These are phyloP conservation scores for Clarias batrachus DNA, from an alignment of 2,113 vertebrate species.

Conservation along the genomic window DNA sequence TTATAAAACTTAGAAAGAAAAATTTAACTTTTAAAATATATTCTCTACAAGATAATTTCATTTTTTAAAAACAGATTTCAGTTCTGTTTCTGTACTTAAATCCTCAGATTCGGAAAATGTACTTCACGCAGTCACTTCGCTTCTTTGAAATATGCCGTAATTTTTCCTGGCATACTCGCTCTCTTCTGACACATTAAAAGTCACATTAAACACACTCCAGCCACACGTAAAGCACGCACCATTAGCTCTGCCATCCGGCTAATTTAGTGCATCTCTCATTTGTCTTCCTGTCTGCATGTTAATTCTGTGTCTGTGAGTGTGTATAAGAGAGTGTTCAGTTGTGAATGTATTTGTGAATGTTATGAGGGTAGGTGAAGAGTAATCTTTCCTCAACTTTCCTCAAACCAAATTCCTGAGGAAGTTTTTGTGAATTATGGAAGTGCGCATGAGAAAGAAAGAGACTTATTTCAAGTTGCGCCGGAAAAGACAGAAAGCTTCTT, in stretches of 20 bases:
- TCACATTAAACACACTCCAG: conserved; percentile 15
- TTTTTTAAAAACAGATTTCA: neutral
- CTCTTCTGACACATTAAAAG: conserved; percentile 12
- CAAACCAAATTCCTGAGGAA: neutral
- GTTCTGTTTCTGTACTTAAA: neutral
- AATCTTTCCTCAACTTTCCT: neutral
- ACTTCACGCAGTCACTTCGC: neutral
- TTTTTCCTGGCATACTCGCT: neutral
- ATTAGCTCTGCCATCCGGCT: conserved; percentile 24
- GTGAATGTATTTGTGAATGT: neutral
- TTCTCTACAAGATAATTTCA: neutral
- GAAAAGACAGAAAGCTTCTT: conserved; percentile 21
- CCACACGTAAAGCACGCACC: neutral
- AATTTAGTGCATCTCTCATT: conserved; percentile 36
- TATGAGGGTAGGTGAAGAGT: neutral
- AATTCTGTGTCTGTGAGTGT: conserved; percentile 2
- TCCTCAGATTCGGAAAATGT: neutral
- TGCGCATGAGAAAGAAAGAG: conserved; percentile 4
- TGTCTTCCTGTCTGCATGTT: conserved; percentile 36
- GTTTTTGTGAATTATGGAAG: neutral
- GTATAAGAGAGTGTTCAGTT: neutral
- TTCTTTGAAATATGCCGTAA: conserved; percentile 25
- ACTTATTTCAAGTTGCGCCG: conserved; percentile 15
- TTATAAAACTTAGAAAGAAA: neutral
- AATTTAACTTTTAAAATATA: neutral